These are phyloP conservation scores for Eupelmus urozonus DNA, from an alignment of 2,888 invertebrate genomes.

Conservation along the genomic window DNA sequence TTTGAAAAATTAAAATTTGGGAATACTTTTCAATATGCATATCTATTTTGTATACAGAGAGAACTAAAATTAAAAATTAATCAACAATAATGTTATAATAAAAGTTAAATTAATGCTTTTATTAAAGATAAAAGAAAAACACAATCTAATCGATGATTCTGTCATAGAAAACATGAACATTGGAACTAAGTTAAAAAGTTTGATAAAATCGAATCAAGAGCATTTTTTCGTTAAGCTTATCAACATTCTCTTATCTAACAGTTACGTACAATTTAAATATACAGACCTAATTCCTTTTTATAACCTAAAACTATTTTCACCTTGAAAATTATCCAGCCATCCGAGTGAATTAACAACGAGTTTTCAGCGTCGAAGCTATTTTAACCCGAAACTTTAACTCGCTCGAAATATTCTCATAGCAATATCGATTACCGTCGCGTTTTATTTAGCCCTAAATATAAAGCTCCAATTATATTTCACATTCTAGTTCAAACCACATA, in stretches of 20 bases:
- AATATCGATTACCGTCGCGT: slow-evolving; percentile 25
- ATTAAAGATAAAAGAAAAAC: no score
- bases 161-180: background rate
- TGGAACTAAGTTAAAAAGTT: background rate
- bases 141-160: no score
- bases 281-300: background rate
- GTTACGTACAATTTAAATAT: slow-evolving; percentile 3
- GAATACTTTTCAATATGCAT: no score
- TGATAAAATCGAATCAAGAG: background rate
- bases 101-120: no score
- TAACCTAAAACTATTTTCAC: slow-evolving; percentile 30
- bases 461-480: no score
- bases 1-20: no score
- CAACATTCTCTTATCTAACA: background rate
- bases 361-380: background rate
- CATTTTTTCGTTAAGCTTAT: background rate
- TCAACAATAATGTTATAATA: no score
- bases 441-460: background rate
- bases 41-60: no score
- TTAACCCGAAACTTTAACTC: background rate
- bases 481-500: no score
- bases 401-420: background rate
- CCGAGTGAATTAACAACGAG: slow-evolving; percentile 11
- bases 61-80: no score
- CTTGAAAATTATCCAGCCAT: slow-evolving; percentile 15